Conservation (phyloP, 2,797 vertebrate species). For the Graptemys geographica region DNA sequence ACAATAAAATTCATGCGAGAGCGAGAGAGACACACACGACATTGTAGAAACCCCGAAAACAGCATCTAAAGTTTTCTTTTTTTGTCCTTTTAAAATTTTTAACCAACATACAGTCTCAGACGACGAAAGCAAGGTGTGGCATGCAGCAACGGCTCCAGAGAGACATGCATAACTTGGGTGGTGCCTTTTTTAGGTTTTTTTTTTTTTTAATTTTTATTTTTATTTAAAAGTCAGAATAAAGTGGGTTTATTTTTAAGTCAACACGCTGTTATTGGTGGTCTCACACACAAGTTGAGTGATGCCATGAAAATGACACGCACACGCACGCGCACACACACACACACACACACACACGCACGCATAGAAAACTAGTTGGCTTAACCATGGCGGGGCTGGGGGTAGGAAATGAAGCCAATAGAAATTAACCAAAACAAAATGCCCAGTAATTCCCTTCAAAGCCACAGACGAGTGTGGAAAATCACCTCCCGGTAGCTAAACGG, state of each 20-base stretch:
- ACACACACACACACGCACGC: neutral
- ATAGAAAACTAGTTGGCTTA: neutral
- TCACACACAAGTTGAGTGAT: neutral
- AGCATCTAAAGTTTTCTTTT: conserved; percentile 16
- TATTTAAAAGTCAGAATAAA: neutral
- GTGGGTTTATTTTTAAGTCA: neutral
- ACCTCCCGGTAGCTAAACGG: accelerated
- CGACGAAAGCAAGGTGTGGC: conserved; percentile 85
- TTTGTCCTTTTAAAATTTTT: neutral
- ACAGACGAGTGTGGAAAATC: accelerated
- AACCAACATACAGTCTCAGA: conserved; percentile 63
- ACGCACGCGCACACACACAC: neutral
- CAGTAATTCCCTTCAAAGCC: neutral
- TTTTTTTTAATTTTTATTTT: neutral
- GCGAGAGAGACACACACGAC: conserved; percentile 81
- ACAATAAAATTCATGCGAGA: conserved; percentile 89
- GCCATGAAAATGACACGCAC: neutral
- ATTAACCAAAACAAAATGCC: no score
- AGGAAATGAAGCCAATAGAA: no score
- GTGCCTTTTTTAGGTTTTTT: neutral
- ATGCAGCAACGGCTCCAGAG: conserved; percentile 84
- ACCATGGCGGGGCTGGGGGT: neutral
- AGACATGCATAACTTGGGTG: conserved; percentile 88
- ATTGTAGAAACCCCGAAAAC: conserved; percentile 63
- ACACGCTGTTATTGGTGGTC: neutral